Percentiles rank a stretch among this genome's conserved stretches.
phyloP scores from a whole-genome alignment of 2,888 invertebrate species.

The Ctena decussata region DNA sequence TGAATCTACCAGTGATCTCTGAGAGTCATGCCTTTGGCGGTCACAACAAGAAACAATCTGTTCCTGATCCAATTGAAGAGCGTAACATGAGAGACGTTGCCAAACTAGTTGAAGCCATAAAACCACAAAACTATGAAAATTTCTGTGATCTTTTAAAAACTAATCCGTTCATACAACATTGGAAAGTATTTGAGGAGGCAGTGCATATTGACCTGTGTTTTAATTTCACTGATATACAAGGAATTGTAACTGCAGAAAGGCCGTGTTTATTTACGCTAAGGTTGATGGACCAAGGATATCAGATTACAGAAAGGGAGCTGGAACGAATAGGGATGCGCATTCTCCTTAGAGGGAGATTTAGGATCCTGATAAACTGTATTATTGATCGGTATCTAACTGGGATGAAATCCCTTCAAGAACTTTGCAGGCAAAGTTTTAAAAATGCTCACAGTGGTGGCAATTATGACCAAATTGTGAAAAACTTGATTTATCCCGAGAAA shows the following conservation, averaged over 20 bases:
- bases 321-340: not conserved
- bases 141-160: not conserved
- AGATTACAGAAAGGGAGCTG: not conserved
- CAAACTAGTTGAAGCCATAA: not conserved
- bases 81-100: not conserved
- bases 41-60: too few relatives aligned
- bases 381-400: not conserved
- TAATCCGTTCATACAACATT: not conserved
- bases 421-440: not conserved
- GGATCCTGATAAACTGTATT: not conserved
- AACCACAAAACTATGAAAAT: not conserved
- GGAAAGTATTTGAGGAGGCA: not conserved
- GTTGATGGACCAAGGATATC: not conserved
- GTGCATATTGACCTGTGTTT: not conserved
- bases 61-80: not conserved
- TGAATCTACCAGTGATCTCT: too few relatives aligned
- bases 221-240: not conserved
- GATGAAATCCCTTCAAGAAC: not conserved
- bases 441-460: not conserved
- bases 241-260: too few relatives aligned
- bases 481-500: not conserved
- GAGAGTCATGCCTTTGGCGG: too few relatives aligned
- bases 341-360: not conserved
- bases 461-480: not conserved
- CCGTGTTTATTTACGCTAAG: not conserved